Evolutionary conservation across 2,797 vertebrate species (phyloP), one percentile per base, ranked within the genome.

Genomic region (Xiphophorus birchmanni): DNA sequence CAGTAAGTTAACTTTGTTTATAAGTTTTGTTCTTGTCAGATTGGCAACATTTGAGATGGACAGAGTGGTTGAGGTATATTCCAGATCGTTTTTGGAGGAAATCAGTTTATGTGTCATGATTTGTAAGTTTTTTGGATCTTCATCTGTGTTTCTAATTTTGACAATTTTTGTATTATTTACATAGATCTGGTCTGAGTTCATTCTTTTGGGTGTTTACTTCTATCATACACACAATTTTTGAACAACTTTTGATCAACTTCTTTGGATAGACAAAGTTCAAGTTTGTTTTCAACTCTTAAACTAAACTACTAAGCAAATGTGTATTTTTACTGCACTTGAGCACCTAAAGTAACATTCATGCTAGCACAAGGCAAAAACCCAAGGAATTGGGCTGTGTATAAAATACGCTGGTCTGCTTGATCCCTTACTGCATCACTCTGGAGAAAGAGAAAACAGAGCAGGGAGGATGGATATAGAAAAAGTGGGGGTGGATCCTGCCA

Each of bases 341-440:
- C 48, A 80, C 10, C 58, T 72, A 35, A 60, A 45, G 5, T 54
- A 10, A 12, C 42, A 56, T 23, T 2, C 74, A 75, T 47, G 60
- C 42, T 76, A 29, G 45, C 72, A 32, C 71, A 40, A 47, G 52
- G 72, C 74, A 42, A 45, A 72, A 74, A 54, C 52, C 32, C 69
- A 56, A 48, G 63, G 54, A 89, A 73, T 47, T 81, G 72, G 73
- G 77, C 42, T 79, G 40, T 76, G 75, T 81, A 84, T 86, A 88
- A 86, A 90, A 75, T 84, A 83, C 40, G 81, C 63, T 12, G 21
- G 58, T 74, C 81, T 83, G 67, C 79, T 76, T 84, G 74, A 84
- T 88, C 71, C 75, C 80, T 87, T 81, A 73, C 78, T 91, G 80
- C 80, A 79, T 82, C 65, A 79, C 80, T 81, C 84, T 37, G 67